Evolutionary conservation across 53 echinoderm and acorn worm species (phyloP), one percentile per base, ranked within the genome.

Genomic region (Patiria pectinifera): DNA sequence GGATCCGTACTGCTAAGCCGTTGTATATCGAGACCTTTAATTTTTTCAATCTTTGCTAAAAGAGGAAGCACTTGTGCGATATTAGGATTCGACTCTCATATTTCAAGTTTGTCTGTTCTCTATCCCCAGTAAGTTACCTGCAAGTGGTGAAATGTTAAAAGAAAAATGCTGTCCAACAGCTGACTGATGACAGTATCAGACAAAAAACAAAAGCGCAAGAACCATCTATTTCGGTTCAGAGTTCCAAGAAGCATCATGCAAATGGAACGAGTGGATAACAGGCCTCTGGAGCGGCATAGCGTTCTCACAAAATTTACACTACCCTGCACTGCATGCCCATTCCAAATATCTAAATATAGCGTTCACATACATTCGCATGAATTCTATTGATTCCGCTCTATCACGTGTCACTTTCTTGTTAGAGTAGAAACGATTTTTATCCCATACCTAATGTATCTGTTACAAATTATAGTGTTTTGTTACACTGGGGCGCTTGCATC

Each of bases 391-490:
- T 74, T 70, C 19, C 22, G 74, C 5, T 74, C 74, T 66, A 66
- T 66, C 19, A 8, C 69, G 22, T 24, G 74, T 74, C 74, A 74
- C 74, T 74, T 22, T 74, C 24, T 24, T 74, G 24, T 74, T 74
- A 24, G 19, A 74, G 22, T 69, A 69, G 24, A 23, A 18, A 23
- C 74, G 74, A 23, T 74, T 74, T 74, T 4, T n/a, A n/a, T 66
- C 22, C 22, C 10, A 74, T 23, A 74, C 22, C 74, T 23, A 5
- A 23, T 74, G 74, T 24, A 74, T 74, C 74, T 24, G 19, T 74
- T 74, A 24, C 74, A 74, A 74, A 74, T 74, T 74, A 74, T 74
- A 74, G 74, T 74, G 24, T 24, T 74, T 24, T 74, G 74, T 74
- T 22, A 74, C 74, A 74, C 6, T 23, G 74, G 24, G 18, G 66